phyloP scores from a whole-genome alignment of 2,797 vertebrate species.

The Jordanella pulchra region DNA sequence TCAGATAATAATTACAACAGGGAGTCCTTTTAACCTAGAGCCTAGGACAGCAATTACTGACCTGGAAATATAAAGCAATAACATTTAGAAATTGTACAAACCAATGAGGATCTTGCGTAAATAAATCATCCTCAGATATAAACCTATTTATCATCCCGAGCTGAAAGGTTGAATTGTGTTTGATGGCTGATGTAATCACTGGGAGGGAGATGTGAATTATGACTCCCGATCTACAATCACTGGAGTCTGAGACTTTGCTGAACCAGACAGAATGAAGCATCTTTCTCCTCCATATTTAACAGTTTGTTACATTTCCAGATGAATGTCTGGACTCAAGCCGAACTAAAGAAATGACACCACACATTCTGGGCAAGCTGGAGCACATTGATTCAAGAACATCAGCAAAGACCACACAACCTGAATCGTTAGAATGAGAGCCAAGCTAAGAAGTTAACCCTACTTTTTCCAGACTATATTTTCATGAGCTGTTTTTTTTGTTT shows the following conservation, averaged over 20 bases:
- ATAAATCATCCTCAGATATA: constrained; percentile 47
- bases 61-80: constrained; percentile 41
- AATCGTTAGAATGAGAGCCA: constrained; percentile 53
- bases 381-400: constrained; percentile 48
- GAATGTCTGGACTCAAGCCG: constrained; percentile 52
- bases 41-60: constrained; percentile 33
- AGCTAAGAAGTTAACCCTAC: constrained; percentile 51
- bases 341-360: constrained; percentile 49
- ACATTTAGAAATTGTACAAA: constrained; percentile 23
- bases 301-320: constrained; percentile 37
- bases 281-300: constrained; percentile 22
- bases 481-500: constrained; percentile 31
- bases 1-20: constrained; percentile 56
- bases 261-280: constrained; percentile 47
- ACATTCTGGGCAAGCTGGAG: constrained; percentile 41
- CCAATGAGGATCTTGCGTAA: constrained; percentile 23
- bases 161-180: constrained; percentile 52
- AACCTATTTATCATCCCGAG: constrained; percentile 49
- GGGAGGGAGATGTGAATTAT: constrained; percentile 51
- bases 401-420: constrained; percentile 28
- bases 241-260: constrained; percentile 47
- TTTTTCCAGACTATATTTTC: constrained; percentile 30
- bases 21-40: constrained; percentile 48
- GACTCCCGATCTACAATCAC: constrained; percentile 32
- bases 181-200: constrained; percentile 63